Evolutionary conservation across 2,797 vertebrate species (phyloP).

Genomic region (Peromyscus nudipes): DNA sequence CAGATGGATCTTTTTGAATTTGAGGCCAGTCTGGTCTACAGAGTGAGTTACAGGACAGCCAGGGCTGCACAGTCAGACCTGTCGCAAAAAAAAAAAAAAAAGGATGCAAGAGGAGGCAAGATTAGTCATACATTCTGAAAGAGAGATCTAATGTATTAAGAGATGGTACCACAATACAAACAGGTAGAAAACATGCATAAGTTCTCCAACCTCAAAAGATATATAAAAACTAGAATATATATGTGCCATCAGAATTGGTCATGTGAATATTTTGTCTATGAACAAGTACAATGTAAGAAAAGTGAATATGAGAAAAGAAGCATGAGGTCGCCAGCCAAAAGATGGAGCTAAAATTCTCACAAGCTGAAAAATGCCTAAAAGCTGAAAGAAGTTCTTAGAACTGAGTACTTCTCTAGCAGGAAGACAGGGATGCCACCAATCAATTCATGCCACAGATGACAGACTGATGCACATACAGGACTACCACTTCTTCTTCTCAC

Average conservation of each 20-base stretch:
- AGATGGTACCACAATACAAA: not conserved
- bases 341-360: slow-evolving; percentile 4
- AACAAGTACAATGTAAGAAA: not conserved
- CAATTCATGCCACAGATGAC: slow-evolving; percentile 7
- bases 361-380: not conserved
- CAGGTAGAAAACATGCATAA: not conserved
- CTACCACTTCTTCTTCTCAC: not conserved
- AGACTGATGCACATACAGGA: not conserved
- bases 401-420: not conserved
- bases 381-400: slow-evolving; percentile 9
- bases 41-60: not conserved
- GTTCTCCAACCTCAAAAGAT: not conserved
- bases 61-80: not conserved
- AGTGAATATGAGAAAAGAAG: slow-evolving; percentile 12
- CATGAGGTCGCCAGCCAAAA: not conserved
- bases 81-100: not conserved
- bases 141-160: not conserved
- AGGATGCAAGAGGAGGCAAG: not conserved
- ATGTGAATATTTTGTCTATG: slow-evolving; percentile 7
- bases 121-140: not conserved
- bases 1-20: not conserved
- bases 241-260: not conserved
- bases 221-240: not conserved
- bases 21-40: not conserved
- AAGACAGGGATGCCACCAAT: not conserved